These are phyloP conservation scores for Cephus sareptanus DNA, from an alignment of 2,888 invertebrate species.

Conservation along the genomic window DNA sequence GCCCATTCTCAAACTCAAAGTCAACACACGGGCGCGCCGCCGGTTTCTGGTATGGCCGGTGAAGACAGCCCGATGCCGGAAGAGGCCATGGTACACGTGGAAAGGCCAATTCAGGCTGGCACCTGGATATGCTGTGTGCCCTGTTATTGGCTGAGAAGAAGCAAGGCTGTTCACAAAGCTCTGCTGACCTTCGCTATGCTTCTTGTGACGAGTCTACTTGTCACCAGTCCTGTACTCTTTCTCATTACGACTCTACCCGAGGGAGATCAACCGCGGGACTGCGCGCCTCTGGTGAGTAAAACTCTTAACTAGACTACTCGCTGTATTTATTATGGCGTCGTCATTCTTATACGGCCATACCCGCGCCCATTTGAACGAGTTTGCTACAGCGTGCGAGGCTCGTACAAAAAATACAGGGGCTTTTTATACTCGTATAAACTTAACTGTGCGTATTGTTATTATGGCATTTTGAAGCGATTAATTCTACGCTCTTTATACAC, in stretches of 20 bases:
- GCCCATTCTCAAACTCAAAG: conserved; percentile 40
- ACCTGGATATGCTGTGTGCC: conserved; percentile 73
- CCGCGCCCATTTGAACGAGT: neutral
- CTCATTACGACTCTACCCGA: conserved; percentile 68
- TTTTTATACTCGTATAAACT: neutral
- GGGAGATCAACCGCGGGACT: conserved; percentile 62
- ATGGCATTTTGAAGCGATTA: neutral
- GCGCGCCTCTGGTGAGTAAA: conserved; percentile 55
- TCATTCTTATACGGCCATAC: neutral
- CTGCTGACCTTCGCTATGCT: conserved; percentile 71
- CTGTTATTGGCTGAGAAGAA: conserved; percentile 70
- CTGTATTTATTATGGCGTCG: neutral
- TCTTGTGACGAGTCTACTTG: conserved; percentile 71
- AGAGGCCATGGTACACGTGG: conserved; percentile 58
- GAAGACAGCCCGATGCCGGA: conserved; percentile 36
- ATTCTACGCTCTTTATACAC: neutral
- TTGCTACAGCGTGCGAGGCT: neutral
- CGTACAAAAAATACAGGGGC: neutral
- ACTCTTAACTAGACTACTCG: neutral
- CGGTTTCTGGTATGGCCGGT: conserved; percentile 3
- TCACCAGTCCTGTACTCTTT: conserved; percentile 72
- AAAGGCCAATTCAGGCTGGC: conserved; percentile 52
- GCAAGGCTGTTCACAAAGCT: conserved; percentile 72
- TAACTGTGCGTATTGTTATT: neutral
- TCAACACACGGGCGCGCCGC: conserved; percentile 13